Evolutionary conservation across 2,113 vertebrate species (phyloP), one percentile per base, ranked within the genome.

Genomic region (Arothron firmamentum): DNA sequence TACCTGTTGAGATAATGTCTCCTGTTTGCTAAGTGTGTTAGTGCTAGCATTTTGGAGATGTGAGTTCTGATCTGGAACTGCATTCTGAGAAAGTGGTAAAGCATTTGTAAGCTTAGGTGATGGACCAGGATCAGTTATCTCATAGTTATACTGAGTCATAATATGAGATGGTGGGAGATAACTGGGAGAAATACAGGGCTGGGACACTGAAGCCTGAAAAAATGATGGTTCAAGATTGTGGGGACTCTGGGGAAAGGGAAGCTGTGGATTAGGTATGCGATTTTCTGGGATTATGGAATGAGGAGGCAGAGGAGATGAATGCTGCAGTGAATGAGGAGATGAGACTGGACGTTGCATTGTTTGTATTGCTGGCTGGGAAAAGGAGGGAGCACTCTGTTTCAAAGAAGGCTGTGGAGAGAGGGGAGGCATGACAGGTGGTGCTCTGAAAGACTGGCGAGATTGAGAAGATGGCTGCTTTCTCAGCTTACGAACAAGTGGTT

Each of bases 401-500:
- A 90, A 52, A 59, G 81, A 83, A 41, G 73, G 68, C 48, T 90
- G 88, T 56, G 82, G 86, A 42, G 84, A 80, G 14, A 79, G 63
- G 28, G 75, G 74, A 13, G 78, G 65, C 13, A 18, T 13, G 59
- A 49, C 55, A 50, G 73, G 72, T 65, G 70, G 67, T 17, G 65
- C 77, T 67, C 80, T 88, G 42, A 91, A 74, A 56, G 90, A 88
- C 60, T 92, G 91, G 50, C 88, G 85, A 17, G 79, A 68, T 46
- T 69, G 84, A 75, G 84, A 50, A 55, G 88, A 85, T 23, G 52
- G 65, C 14, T 49, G 71, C 34, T 71, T 91, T 76, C 88, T 89
- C 54, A 90, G 76, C 85, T 90, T 87, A 34, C 86, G 88, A 2
- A 92, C 88, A 20, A 92, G 74, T 3, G 91, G 88, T 12, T 89